These are phyloP conservation scores for Papilio elwesi DNA, from an alignment of 2,888 invertebrate species.

Conservation along the genomic window DNA sequence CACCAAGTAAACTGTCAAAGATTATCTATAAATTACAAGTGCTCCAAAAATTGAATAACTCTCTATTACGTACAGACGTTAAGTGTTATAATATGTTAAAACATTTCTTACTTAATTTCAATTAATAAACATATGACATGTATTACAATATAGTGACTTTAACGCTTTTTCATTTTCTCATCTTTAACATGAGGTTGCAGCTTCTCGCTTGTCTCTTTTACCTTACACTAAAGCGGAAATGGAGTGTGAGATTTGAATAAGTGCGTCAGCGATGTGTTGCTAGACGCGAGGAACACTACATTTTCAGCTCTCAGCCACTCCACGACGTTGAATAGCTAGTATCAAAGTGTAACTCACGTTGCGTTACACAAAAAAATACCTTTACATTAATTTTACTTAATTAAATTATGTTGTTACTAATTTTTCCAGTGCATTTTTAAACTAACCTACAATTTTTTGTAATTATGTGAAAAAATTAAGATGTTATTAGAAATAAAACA, in stretches of 20 bases:
- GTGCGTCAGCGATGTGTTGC: slow-evolving; percentile 73
- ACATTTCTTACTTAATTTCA: too few species aligned
- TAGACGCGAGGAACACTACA: slow-evolving; percentile 71
- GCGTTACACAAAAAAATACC: background rate
- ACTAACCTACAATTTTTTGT: too few species aligned
- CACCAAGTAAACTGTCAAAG: too few species aligned
- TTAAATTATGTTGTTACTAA: too few species aligned
- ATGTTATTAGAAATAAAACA: too few species aligned
- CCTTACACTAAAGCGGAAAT: slow-evolving; percentile 26
- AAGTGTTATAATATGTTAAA: too few species aligned
- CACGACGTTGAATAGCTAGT: slow-evolving; percentile 63
- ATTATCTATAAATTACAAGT: too few species aligned
- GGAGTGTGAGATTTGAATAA: slow-evolving; percentile 64
- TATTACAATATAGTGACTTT: background rate
- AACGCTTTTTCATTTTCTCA: background rate
- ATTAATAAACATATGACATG: too few species aligned
- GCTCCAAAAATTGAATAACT: too few species aligned
- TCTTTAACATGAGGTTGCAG: slow-evolving; percentile 4
- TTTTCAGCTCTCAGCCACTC: slow-evolving; percentile 68
- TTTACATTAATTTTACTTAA: background rate
- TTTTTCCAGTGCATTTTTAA: too few species aligned
- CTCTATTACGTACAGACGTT: too few species aligned
- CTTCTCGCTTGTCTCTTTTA: slow-evolving; percentile 20
- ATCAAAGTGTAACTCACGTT: slow-evolving; percentile 52
- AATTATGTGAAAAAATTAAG: too few species aligned